Evolutionary conservation across 2,888 invertebrate species (phyloP), one percentile per base, ranked within the genome.

Genomic region (Physocephala rufipes): DNA sequence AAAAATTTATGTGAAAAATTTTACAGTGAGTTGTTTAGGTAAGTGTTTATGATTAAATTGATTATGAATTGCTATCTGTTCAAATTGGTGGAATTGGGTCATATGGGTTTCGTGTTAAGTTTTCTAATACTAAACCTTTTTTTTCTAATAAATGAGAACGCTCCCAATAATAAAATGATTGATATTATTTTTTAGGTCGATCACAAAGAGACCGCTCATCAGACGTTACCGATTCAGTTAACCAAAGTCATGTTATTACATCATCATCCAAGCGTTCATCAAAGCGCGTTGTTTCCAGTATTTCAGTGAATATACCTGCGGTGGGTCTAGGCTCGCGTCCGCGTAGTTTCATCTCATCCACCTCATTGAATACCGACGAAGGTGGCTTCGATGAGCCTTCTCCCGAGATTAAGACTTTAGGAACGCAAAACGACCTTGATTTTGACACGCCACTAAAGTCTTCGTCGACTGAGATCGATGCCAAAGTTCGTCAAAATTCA

Each of bases 351-450:
- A 89, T 92, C 65, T 92, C 92, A 78, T 75, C 79, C n/a, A 88
- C 91, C 64, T 91, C 91, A 79, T 89, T 89, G 76, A 74, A 80
- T 49, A 84, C 90, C 26, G 91, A 92, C 84, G 91, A 91, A 78
- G 91, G 91, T 67, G 91, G 91, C 65, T 91, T 91, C 86, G 91
- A 91, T 85, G 92, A 91, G 85, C 91, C 91, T 28, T 90, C 90
- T 74, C 91, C 91, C 19, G 91, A 91, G 84, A 90, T 92, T 79
- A 90, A 91, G 84, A 91, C 91, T 74, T 87, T 90, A 71, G 82
- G 89, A 15, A 82, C 83, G 74, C 76, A 82, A 3, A 2, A 12
- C 9, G 53, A 21, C 15, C 21, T 80, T 73, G 82, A 81, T 62
- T 81, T 78, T 74, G 82, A 82, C 64, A 73, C 73, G 62, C n/a